phyloP scores from a whole-genome alignment of 2,888 invertebrate genomes.

The Cephus pygmeus region DNA sequence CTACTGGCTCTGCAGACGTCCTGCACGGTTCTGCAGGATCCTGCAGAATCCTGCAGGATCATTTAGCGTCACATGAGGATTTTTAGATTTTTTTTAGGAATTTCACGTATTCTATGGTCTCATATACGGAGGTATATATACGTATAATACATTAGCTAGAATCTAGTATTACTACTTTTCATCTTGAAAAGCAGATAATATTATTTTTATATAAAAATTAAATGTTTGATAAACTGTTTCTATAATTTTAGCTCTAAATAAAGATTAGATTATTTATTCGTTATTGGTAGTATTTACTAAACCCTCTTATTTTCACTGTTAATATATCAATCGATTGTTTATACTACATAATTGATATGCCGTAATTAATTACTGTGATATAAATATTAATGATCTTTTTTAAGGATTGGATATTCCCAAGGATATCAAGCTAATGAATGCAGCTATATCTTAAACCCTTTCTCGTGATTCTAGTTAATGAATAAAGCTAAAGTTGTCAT shows the following conservation, averaged over 20 bases:
- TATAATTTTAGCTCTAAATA: neutral
- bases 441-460: slow-evolving; percentile 8
- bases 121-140: too few species aligned
- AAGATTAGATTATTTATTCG: neutral
- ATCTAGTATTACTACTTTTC: too few species aligned
- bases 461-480: slow-evolving; percentile 3
- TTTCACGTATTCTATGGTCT: too few species aligned
- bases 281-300: neutral
- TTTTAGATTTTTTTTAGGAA: too few species aligned
- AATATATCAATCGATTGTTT: neutral
- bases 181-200: neutral
- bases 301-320: neutral
- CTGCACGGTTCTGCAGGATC: slow-evolving; percentile 30
- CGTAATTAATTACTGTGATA: neutral
- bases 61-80: neutral
- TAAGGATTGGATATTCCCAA: slow-evolving; percentile 11
- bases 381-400: neutral
- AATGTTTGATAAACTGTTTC: neutral
- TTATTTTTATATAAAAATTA: neutral
- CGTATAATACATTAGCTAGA: too few species aligned
- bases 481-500: slow-evolving; percentile 5
- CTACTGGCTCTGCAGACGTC: slow-evolving; percentile 22
- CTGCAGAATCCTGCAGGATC: slow-evolving; percentile 41
- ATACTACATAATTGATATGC: neutral
- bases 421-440: slow-evolving; percentile 27